These are phyloP conservation scores for Xenopus borealis DNA, from an alignment of 2,113 vertebrate species.

Conservation along the genomic window DNA sequence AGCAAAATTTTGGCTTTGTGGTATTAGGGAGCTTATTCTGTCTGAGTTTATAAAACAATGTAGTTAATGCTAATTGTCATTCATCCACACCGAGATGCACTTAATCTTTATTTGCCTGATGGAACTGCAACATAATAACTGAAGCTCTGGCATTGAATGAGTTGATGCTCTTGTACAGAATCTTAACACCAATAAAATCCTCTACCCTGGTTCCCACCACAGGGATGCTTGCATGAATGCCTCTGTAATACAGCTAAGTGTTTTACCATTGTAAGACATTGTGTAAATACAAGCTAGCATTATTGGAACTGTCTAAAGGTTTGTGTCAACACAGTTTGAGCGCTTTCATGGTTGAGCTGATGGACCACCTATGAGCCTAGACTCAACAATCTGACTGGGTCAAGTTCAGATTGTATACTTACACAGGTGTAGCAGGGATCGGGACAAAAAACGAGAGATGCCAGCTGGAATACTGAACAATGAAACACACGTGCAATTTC, in stretches of 20 bases:
- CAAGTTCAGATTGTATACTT: background rate
- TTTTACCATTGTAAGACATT: conserved; percentile 7
- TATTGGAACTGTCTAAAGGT: conserved; percentile 28
- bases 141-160: conserved; percentile 8
- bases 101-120: background rate
- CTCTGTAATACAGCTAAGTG: conserved; percentile 5
- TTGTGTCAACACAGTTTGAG: conserved; percentile 28
- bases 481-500: too few relatives aligned
- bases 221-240: conserved; percentile 46
- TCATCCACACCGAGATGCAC: background rate
- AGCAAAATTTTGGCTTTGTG: background rate
- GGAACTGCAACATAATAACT: background rate
- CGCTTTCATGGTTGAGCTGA: conserved; percentile 6
- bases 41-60: background rate
- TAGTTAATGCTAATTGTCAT: too few relatives aligned
- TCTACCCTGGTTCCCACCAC: conserved; percentile 50
- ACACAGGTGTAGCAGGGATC: conserved; percentile 5
- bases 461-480: too few relatives aligned
- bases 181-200: conserved; percentile 30
- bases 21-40: background rate
- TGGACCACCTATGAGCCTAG: conserved; percentile 26
- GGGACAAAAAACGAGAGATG: background rate
- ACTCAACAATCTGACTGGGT: conserved; percentile 16
- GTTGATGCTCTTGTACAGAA: conserved; percentile 1
- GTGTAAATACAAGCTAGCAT: conserved; percentile 26